These are phyloP conservation scores for Dicyrtomina minuta DNA, from an alignment of 2,888 invertebrate species.

Conservation along the genomic window DNA sequence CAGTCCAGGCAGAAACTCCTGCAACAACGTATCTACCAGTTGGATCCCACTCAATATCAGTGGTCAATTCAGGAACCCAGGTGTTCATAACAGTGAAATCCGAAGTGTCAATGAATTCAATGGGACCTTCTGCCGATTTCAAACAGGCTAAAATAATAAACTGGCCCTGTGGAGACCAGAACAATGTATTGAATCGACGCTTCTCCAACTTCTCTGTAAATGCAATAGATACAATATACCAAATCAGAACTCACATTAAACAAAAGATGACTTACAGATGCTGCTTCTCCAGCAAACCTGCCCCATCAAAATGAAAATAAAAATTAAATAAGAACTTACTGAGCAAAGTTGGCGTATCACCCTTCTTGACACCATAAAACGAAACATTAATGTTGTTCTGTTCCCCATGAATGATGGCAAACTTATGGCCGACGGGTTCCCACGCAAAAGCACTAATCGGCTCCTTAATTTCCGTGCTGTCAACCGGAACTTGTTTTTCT, in stretches of 20 bases:
- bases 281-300: background rate
- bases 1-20: slow-evolving; percentile 92
- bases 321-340: slow-evolving; percentile 65
- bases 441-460: slow-evolving; percentile 93
- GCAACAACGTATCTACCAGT: slow-evolving; percentile 96
- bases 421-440: slow-evolving; percentile 96
- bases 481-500: slow-evolving; percentile 96
- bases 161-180: slow-evolving; percentile 95
- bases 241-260: too few relatives aligned
- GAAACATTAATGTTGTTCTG: slow-evolving; percentile 76
- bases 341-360: slow-evolving; percentile 81
- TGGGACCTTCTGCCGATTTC: slow-evolving; percentile 77
- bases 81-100: slow-evolving; percentile 94
- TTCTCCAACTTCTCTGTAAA: slow-evolving; percentile 67
- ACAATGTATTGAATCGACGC: slow-evolving; percentile 80
- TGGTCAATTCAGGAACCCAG: slow-evolving; percentile 85
- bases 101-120: slow-evolving; percentile 93
- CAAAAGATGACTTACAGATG: too few relatives aligned
- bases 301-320: background rate
- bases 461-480: slow-evolving; percentile 93
- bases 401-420: slow-evolving; percentile 95
- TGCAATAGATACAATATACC: background rate
- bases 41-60: slow-evolving; percentile 99
- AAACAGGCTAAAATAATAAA: slow-evolving; percentile 92
- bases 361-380: slow-evolving; percentile 88